Conservation (phyloP, 2,797 vertebrate genomes). For the Xenops minutus region DNA sequence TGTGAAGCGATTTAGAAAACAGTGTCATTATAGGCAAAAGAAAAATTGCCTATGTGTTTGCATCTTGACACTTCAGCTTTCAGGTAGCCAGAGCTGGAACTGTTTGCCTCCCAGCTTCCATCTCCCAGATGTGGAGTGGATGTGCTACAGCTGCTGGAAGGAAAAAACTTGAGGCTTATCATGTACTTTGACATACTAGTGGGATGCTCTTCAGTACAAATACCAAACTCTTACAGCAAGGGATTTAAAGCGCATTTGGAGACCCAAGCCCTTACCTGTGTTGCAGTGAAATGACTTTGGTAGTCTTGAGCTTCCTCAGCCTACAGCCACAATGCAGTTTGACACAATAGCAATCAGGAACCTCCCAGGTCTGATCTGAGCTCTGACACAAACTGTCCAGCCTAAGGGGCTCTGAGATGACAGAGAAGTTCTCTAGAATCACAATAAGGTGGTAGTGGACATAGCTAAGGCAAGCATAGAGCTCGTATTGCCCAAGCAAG, state of each 20-base stretch:
- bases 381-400: not conserved
- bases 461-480: not conserved
- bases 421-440: not conserved
- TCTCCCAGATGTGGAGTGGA: not conserved
- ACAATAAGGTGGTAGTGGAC: not conserved
- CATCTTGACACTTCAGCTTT: not conserved
- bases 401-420: not conserved
- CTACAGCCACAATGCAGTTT: not conserved
- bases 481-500: not conserved
- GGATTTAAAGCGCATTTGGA: not conserved
- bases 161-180: not conserved
- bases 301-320: not conserved
- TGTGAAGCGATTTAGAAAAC: not conserved
- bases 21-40: not conserved
- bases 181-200: not conserved
- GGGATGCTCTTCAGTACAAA: not conserved
- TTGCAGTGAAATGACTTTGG: not conserved
- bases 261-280: not conserved
- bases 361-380: not conserved
- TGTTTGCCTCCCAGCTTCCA: not conserved
- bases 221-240: not conserved
- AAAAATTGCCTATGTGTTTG: not conserved
- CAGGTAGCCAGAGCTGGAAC: not conserved
- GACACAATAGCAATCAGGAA: not conserved
- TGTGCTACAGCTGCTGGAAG: not conserved